Percentiles rank a stretch among this genome's conserved stretches.
These are phyloP conservation scores for Oophaga sylvatica DNA, from an alignment of 2,797 vertebrate genomes.

Conservation along the genomic window DNA sequence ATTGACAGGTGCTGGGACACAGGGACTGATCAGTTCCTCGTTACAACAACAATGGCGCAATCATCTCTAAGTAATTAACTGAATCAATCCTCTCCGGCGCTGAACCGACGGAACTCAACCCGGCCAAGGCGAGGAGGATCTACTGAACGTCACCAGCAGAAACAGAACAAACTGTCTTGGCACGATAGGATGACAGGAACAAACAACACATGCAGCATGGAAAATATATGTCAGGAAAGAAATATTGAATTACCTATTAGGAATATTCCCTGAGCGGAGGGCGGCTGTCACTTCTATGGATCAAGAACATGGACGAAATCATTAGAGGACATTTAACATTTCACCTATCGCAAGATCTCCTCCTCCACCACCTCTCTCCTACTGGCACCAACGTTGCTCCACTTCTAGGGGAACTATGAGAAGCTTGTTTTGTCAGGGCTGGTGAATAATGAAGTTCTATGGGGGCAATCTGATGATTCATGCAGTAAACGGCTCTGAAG, in stretches of 20 bases:
- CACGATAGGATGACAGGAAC: background rate
- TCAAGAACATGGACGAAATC: too few species aligned
- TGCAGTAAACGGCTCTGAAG: too few species aligned
- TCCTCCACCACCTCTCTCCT: too few species aligned
- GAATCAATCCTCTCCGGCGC: background rate
- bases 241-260: background rate
- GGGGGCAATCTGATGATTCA: too few species aligned
- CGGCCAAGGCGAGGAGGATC: background rate
- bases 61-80: background rate
- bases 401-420: too few species aligned
- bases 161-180: constrained; percentile 30
- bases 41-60: constrained; percentile 17
- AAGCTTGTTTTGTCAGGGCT: too few species aligned
- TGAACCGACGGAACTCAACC: background rate
- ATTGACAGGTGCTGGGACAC: background rate
- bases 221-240: constrained; percentile 9
- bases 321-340: too few species aligned
- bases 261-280: background rate
- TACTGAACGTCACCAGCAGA: background rate
- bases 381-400: too few species aligned
- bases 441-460: too few species aligned
- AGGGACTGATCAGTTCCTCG: background rate
- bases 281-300: background rate
- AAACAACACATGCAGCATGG: constrained; percentile 36
- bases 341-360: too few species aligned